Evolutionary conservation across 2,888 invertebrate species (phyloP).

Genomic region (Himalopsyche japonica): DNA sequence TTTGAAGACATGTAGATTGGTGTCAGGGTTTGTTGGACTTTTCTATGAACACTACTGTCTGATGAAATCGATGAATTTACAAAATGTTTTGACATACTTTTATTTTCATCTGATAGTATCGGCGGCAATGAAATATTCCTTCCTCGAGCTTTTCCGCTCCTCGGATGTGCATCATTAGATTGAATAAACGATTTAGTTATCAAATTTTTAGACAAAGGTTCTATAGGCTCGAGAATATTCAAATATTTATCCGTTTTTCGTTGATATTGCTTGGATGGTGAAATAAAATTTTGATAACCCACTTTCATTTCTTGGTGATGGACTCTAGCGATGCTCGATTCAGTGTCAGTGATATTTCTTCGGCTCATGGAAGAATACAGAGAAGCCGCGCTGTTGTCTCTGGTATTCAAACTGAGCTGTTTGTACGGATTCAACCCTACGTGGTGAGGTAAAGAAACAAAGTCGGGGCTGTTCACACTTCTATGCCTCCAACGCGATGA

Average conservation of each 20-base stretch:
- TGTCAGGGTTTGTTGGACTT: slow-evolving; percentile 26
- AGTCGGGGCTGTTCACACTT: slow-evolving; percentile 50
- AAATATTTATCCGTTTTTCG: slow-evolving; percentile 12
- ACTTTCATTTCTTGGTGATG: slow-evolving; percentile 4
- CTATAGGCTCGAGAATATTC: slow-evolving; percentile 26
- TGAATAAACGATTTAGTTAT: not conserved
- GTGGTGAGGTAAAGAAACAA: slow-evolving; percentile 27
- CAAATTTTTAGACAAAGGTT: not conserved
- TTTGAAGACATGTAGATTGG: slow-evolving; percentile 20
- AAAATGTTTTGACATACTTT: slow-evolving; percentile 43
- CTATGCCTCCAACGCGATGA: slow-evolving; percentile 57
- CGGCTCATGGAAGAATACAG: slow-evolving; percentile 15
- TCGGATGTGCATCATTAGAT: not conserved
- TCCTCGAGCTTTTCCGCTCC: not conserved
- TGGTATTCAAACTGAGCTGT: slow-evolving; percentile 4
- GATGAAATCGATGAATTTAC: not conserved
- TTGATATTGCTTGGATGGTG: slow-evolving; percentile 3
- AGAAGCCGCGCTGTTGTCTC: slow-evolving; percentile 35
- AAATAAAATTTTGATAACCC: slow-evolving; percentile 7
- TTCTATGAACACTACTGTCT: slow-evolving; percentile 13
- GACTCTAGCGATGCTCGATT: not conserved
- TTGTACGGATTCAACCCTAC: not conserved
- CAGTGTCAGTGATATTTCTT: slow-evolving; percentile 6
- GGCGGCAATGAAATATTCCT: slow-evolving; percentile 57
- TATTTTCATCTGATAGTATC: slow-evolving; percentile 53